These are phyloP conservation scores for Sinonovacula constricta DNA, from an alignment of 1,140 invertebrate species.

Conservation along the genomic window DNA sequence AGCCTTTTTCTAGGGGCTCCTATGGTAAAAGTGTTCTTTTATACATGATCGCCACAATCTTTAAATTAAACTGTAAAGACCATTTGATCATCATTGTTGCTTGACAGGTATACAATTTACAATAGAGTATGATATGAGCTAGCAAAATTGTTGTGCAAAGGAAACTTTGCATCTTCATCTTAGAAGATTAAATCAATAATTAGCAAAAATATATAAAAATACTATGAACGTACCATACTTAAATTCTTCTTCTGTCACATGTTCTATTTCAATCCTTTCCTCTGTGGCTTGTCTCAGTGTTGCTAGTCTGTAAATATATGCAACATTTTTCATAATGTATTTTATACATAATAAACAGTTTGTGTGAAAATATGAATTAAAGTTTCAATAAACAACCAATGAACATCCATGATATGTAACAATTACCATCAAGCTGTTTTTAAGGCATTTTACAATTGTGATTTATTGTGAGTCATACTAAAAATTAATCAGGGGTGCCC, in stretches of 20 bases:
- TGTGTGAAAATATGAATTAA: not conserved
- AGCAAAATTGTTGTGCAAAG: not conserved
- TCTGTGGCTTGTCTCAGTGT: constrained; percentile 33
- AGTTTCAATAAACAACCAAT: not conserved
- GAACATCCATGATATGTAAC: too few relatives aligned
- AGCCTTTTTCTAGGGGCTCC: too few relatives aligned
- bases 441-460: not conserved
- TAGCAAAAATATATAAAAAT: not conserved
- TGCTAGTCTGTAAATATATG: constrained; percentile 12
- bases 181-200: not conserved
- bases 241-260: constrained; percentile 41
- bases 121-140: not conserved
- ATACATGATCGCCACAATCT: too few relatives aligned
- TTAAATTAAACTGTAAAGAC: too few relatives aligned
- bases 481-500: not conserved
- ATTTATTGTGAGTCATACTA: not conserved
- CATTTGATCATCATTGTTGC: too few relatives aligned
- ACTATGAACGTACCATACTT: constrained; percentile 31
- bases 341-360: not conserved
- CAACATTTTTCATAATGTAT: not conserved
- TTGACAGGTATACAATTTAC: not conserved
- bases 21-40: too few relatives aligned
- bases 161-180: not conserved
- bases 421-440: too few relatives aligned
- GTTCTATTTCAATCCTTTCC: constrained; percentile 19